Conservation (phyloP, 2,797 vertebrate species). For the Carapus acus region DNA sequence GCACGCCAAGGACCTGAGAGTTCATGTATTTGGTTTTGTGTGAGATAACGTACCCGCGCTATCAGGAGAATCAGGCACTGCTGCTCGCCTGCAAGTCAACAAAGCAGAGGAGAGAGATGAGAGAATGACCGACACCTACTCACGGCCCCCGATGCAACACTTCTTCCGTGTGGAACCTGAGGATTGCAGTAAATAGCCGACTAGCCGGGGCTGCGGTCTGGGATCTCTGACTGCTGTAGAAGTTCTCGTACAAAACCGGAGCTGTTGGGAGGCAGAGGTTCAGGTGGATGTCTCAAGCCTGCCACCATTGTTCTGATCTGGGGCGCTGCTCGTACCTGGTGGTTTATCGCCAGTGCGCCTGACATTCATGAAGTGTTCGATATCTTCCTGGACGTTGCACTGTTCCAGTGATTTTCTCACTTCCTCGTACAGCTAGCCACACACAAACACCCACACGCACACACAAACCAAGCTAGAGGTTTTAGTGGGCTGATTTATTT, state of each 20-base stretch:
- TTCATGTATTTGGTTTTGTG: too few relatives aligned
- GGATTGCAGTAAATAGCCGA: slow-evolving; percentile 38
- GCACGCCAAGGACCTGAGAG: too few relatives aligned
- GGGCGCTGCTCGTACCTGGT: slow-evolving; percentile 72
- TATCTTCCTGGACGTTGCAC: slow-evolving; percentile 86
- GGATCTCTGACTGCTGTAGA: slow-evolving; percentile 79
- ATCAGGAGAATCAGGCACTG: slow-evolving; percentile 68
- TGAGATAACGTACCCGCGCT: slow-evolving; percentile 58
- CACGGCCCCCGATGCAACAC: too few relatives aligned
- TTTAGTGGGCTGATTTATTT: too few relatives aligned
- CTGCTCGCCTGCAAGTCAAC: slow-evolving; percentile 72
- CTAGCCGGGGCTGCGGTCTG: slow-evolving; percentile 20
- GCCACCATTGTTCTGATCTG: neutral
- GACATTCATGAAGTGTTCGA: slow-evolving; percentile 85
- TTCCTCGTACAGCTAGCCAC: slow-evolving; percentile 84
- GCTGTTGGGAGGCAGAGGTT: slow-evolving; percentile 57
- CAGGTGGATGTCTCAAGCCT: too few relatives aligned
- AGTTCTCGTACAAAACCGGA: slow-evolving; percentile 87
- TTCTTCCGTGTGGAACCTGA: slow-evolving; percentile 49
- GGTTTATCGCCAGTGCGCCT: slow-evolving; percentile 80
- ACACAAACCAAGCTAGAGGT: neutral
- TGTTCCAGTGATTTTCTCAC: slow-evolving; percentile 87
- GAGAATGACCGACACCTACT: too few relatives aligned
- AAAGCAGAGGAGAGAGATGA: slow-evolving; percentile 20
- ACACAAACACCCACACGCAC: slow-evolving; percentile 15